Evolutionary conservation across 2,888 invertebrate genomes (phyloP).

Genomic region (Drosophila mimetica): DNA sequence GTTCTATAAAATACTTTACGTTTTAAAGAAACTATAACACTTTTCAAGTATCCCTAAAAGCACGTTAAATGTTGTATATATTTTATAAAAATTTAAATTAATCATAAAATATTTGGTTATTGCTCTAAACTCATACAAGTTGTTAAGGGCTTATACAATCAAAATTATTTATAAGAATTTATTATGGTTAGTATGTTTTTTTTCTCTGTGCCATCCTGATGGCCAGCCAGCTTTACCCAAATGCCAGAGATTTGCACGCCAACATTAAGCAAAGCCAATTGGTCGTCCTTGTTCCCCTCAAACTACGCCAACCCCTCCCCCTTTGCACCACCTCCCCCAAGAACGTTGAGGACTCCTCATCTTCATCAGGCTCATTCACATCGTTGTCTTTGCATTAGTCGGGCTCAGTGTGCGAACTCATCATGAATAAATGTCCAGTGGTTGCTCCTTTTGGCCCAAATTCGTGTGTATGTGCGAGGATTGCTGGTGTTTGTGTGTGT

Average conservation of each 20-base stretch:
- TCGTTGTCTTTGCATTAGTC: constrained; percentile 54
- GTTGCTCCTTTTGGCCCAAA: constrained; percentile 26
- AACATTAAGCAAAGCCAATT: constrained; percentile 76
- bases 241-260: constrained; percentile 75
- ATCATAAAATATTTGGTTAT: no score
- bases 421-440: constrained; percentile 73
- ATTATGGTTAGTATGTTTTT: not conserved
- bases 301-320: not conserved
- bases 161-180: no score
- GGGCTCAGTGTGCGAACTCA: constrained; percentile 48
- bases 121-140: no score
- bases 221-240: constrained; percentile 48
- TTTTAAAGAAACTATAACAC: no score
- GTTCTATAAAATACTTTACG: no score
- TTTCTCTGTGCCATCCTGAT: constrained; percentile 5
- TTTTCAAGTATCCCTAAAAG: no score
- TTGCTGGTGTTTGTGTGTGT: constrained; percentile 10
- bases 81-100: not conserved
- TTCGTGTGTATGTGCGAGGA: constrained; percentile 5
- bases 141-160: no score
- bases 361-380: constrained; percentile 38
- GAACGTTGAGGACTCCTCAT: constrained; percentile 46
- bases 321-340: not conserved
- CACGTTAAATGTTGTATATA: no score
- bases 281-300: constrained; percentile 51